These are phyloP conservation scores for Chloroceryle inda DNA, from an alignment of 2,797 vertebrate species.

Conservation along the genomic window DNA sequence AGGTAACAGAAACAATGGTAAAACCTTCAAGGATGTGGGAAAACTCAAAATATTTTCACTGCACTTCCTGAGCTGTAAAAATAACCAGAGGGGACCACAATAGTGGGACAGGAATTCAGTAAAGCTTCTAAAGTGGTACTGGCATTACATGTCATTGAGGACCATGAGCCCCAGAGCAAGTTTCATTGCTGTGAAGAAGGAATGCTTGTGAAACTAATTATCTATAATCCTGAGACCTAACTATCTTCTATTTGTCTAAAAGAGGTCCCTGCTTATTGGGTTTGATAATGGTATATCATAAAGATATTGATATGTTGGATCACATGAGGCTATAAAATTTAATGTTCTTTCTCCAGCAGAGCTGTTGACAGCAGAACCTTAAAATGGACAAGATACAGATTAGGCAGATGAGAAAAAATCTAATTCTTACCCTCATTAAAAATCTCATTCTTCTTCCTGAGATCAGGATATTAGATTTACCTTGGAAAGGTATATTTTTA, in stretches of 20 bases:
- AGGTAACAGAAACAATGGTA: not conserved
- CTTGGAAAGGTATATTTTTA: not conserved
- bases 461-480: not conserved
- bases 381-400: not conserved
- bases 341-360: not conserved
- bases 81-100: not conserved
- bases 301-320: not conserved
- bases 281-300: not conserved
- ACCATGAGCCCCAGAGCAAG: not conserved
- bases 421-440: not conserved
- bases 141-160: no score
- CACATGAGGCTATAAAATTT: not conserved
- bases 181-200: not conserved
- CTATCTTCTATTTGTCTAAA: not conserved
- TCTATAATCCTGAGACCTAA: not conserved
- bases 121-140: not conserved
- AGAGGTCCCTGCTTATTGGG: not conserved
- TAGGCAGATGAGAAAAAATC: not conserved
- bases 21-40: not conserved
- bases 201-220: not conserved
- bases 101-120: not conserved
- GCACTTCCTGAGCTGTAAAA: not conserved
- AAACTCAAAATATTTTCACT: not conserved
- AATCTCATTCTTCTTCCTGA: not conserved
- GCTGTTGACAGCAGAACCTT: not conserved